Percentiles rank a stretch among this genome's conserved stretches.
phyloP scores from a whole-genome alignment of 2,888 invertebrate genomes.

The Acronicta leporina region DNA sequence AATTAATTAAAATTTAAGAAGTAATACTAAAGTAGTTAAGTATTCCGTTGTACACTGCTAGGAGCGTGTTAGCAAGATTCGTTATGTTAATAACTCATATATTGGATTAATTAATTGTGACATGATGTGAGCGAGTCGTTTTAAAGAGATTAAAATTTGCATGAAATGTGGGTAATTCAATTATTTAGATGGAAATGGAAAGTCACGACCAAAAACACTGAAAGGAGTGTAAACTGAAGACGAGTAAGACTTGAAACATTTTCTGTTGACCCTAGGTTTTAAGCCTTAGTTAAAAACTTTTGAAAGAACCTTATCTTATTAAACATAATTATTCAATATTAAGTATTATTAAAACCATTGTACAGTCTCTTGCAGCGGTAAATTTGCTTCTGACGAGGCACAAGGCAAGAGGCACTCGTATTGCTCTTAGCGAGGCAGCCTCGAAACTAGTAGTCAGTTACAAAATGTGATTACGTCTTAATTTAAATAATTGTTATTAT shows the following conservation, averaged over 20 bases:
- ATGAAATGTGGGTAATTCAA: slow-evolving; percentile 26
- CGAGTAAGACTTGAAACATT: too few relatives aligned
- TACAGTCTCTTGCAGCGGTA: too few relatives aligned
- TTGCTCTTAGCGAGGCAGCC: slow-evolving; percentile 17
- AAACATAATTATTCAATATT: too few relatives aligned
- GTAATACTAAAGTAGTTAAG: slow-evolving; percentile 24
- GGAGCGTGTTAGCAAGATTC: slow-evolving; percentile 40
- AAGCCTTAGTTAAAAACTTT: too few relatives aligned
- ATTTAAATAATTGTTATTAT: slow-evolving; percentile 52
- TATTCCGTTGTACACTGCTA: slow-evolving; percentile 47
- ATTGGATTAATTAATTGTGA: slow-evolving; percentile 30
- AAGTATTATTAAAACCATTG: too few relatives aligned
- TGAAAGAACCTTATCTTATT: too few relatives aligned
- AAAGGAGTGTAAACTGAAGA: background rate
- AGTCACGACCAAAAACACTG: background rate
- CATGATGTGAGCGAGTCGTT: slow-evolving; percentile 25
- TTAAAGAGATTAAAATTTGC: slow-evolving; percentile 39
- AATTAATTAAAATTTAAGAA: slow-evolving; percentile 22
- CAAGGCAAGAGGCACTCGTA: slow-evolving; percentile 5
- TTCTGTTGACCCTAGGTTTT: too few relatives aligned
- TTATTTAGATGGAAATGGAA: slow-evolving; percentile 13
- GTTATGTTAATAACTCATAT: slow-evolving; percentile 27
- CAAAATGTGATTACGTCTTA: slow-evolving; percentile 51
- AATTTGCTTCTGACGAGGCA: slow-evolving; percentile 23
- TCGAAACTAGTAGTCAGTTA: slow-evolving; percentile 42